A percentile compares a stretch with the other conserved stretches of the same genome.
Evolutionary conservation across 1,140 invertebrate genomes (phyloP).

Genomic region (Saccostrea glomerata): DNA sequence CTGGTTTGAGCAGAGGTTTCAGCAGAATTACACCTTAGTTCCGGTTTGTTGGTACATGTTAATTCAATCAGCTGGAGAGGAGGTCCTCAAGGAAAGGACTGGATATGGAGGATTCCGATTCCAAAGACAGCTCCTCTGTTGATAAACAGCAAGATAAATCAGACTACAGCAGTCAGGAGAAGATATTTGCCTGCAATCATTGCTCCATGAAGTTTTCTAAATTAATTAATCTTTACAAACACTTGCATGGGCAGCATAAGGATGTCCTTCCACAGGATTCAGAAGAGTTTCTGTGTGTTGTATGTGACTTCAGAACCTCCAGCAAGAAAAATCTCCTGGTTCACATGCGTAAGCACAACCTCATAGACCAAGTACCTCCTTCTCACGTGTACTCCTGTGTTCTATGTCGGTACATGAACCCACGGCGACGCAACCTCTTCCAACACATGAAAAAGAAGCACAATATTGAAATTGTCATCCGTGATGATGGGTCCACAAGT

Average conservation of each 20-base stretch:
- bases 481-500: conserved; percentile 72
- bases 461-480: conserved; percentile 74
- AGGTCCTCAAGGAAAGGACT: conserved; percentile 41
- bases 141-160: conserved; percentile 57
- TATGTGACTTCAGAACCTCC: conserved; percentile 75
- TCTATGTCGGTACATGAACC: conserved; percentile 75
- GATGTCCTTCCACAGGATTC: conserved; percentile 68
- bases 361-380: conserved; percentile 72
- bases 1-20: too few relatives aligned
- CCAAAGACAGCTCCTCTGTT: conserved; percentile 33
- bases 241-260: conserved; percentile 75
- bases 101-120: conserved; percentile 54
- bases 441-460: conserved; percentile 78
- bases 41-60: background rate
- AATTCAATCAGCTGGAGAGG: conserved; percentile 41
- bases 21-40: background rate
- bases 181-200: conserved; percentile 78
- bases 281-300: conserved; percentile 73
- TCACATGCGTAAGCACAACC: conserved; percentile 77
- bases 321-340: conserved; percentile 76
- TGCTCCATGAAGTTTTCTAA: conserved; percentile 78
- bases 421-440: conserved; percentile 73
- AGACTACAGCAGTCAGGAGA: conserved; percentile 72
- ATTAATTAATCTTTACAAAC: conserved; percentile 77
- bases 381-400: conserved; percentile 76